Evolutionary conservation across 2,113 vertebrate species (phyloP).

Genomic region (Xiphophorus hellerii): DNA sequence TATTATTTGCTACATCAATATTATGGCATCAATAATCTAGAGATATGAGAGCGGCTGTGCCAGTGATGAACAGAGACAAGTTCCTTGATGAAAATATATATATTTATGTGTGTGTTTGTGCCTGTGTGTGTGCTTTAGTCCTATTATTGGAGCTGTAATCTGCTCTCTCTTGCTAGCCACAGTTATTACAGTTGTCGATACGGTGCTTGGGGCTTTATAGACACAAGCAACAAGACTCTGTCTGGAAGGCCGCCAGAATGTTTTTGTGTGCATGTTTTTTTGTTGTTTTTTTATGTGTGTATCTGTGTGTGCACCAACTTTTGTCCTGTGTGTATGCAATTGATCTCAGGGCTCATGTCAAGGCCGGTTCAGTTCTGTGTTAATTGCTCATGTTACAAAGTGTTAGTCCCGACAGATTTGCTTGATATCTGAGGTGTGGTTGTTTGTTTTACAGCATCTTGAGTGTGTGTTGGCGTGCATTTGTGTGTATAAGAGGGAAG

Average conservation of each 20-base stretch:
- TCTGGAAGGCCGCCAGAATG: constrained; percentile 62
- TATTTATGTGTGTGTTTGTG: constrained; percentile 10
- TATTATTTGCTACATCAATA: neutral
- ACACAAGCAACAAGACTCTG: constrained; percentile 62
- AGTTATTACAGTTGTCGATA: constrained; percentile 78
- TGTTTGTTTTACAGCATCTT: constrained; percentile 7
- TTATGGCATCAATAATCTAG: constrained; percentile 5
- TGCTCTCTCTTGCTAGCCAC: constrained; percentile 68
- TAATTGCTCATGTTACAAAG: constrained; percentile 65
- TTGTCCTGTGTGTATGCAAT: constrained; percentile 56
- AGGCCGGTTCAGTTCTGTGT: constrained; percentile 54
- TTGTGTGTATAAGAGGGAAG: neutral
- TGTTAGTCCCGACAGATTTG: constrained; percentile 36
- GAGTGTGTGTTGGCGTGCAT: neutral
- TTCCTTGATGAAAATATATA: constrained; percentile 14
- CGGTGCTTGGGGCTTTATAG: constrained; percentile 71
- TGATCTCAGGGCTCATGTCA: constrained; percentile 60
- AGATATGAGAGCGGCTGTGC: constrained; percentile 24
- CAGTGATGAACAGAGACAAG: constrained; percentile 32
- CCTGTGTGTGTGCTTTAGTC: constrained; percentile 7
- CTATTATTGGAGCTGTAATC: constrained; percentile 69
- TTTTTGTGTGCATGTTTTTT: constrained; percentile 31
- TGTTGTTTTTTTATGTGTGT: constrained; percentile 41
- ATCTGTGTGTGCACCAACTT: constrained; percentile 31
- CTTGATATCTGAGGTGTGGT: constrained; percentile 13